These are phyloP conservation scores for Girardinichthys multiradiatus DNA, from an alignment of 2,113 vertebrate genomes.

Conservation along the genomic window DNA sequence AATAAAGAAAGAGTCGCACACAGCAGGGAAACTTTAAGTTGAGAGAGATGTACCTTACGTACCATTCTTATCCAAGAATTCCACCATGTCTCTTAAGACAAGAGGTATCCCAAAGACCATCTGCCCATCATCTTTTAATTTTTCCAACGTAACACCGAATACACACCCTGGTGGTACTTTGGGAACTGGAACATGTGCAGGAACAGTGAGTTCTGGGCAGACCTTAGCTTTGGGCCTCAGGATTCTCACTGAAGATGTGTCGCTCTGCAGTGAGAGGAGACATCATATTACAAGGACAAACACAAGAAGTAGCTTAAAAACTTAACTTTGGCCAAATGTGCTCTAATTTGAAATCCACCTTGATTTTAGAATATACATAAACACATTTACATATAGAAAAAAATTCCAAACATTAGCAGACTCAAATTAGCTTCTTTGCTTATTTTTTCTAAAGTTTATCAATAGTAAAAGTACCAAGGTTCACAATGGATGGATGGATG, in stretches of 20 bases:
- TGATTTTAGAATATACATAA: neutral
- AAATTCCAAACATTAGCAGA: neutral
- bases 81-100: slow-evolving; percentile 79
- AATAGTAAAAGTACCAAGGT: neutral
- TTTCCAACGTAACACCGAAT: slow-evolving; percentile 79
- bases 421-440: neutral
- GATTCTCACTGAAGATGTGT: slow-evolving; percentile 58
- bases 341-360: neutral
- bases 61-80: slow-evolving; percentile 82
- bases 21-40: neutral
- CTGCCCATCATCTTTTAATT: slow-evolving; percentile 56
- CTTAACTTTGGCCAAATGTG: neutral
- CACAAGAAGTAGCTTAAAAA: neutral
- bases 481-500: neutral
- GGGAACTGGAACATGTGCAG: slow-evolving; percentile 28
- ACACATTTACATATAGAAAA: neutral
- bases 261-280: slow-evolving; percentile 37
- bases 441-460: neutral
- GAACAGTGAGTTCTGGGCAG: slow-evolving; percentile 44
- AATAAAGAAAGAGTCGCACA: neutral
- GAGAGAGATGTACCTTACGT: slow-evolving; percentile 16
- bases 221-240: slow-evolving; percentile 49
- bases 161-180: slow-evolving; percentile 22
- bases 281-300: neutral
- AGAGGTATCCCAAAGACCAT: slow-evolving; percentile 68